Conservation (phyloP, 2,888 invertebrate genomes). For the Chrysotoxum bicinctum region DNA sequence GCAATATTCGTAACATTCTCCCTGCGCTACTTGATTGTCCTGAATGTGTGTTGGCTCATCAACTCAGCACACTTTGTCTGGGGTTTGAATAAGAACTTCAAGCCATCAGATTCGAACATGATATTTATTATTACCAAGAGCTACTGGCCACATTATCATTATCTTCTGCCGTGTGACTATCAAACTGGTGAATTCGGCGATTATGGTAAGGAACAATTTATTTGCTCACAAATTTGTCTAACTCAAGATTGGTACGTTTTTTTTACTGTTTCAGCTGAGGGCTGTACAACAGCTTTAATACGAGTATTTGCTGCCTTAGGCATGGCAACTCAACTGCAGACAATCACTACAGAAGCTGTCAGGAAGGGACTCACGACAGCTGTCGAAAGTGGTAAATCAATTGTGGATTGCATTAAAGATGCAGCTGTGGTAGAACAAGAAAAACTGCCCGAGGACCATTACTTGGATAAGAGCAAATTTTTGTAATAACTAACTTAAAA, state of each 20-base stretch:
- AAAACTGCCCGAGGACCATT: slow-evolving; percentile 82
- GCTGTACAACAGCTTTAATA: slow-evolving; percentile 86
- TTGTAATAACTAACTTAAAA: slow-evolving; percentile 74
- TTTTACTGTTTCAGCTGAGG: slow-evolving; percentile 83
- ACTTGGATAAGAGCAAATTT: slow-evolving; percentile 81
- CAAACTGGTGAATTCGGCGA: slow-evolving; percentile 91
- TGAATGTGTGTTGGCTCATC: slow-evolving; percentile 87
- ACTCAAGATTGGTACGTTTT: neutral
- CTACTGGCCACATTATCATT: slow-evolving; percentile 92
- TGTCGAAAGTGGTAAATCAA: slow-evolving; percentile 83
- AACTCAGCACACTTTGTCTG: slow-evolving; percentile 89
- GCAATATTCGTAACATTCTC: slow-evolving; percentile 87
- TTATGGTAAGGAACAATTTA: slow-evolving; percentile 83
- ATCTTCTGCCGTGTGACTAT: slow-evolving; percentile 90
- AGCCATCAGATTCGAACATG: slow-evolving; percentile 87
- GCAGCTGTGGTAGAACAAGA: slow-evolving; percentile 80
- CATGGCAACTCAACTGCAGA: slow-evolving; percentile 85
- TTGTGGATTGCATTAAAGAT: slow-evolving; percentile 84
- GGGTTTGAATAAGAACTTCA: slow-evolving; percentile 89
- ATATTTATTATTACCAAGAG: slow-evolving; percentile 89
- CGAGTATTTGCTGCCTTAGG: slow-evolving; percentile 88
- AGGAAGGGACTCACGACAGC: slow-evolving; percentile 85
- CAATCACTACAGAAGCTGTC: slow-evolving; percentile 85
- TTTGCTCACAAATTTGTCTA: neutral
- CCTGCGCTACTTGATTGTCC: slow-evolving; percentile 85